phyloP scores from a whole-genome alignment of 2,797 vertebrate species.

The Sardinella longiceps region DNA sequence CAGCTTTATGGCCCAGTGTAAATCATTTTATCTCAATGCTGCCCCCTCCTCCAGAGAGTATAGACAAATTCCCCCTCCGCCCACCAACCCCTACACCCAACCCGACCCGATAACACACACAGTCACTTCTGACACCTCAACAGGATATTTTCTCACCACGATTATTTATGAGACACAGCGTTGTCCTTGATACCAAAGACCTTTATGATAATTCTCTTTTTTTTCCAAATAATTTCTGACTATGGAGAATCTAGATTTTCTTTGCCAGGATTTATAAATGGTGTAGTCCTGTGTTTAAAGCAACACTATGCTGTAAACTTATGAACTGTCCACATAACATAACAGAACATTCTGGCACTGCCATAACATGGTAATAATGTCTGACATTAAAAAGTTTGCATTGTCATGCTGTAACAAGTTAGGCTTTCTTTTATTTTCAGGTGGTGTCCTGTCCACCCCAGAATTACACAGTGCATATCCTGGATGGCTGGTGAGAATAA shows the following conservation, averaged over 20 bases:
- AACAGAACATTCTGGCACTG: too few relatives aligned
- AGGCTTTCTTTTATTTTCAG: too few relatives aligned
- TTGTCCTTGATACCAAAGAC: conserved; percentile 7
- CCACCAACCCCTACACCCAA: neutral
- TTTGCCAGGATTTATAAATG: neutral
- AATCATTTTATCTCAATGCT: neutral
- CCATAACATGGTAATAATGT: too few relatives aligned
- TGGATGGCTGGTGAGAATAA: too few relatives aligned
- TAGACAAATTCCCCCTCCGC: neutral
- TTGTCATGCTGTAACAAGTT: too few relatives aligned
- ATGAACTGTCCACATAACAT: too few relatives aligned
- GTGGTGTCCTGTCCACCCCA: too few relatives aligned
- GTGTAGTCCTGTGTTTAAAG: too few relatives aligned
- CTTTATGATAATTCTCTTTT: neutral
- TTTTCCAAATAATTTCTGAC: neutral
- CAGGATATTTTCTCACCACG: conserved; percentile 4
- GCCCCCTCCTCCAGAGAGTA: neutral
- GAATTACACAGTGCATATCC: too few relatives aligned
- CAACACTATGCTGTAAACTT: too few relatives aligned
- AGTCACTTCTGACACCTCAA: neutral
- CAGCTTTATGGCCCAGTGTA: conserved; percentile 2
- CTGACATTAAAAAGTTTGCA: too few relatives aligned
- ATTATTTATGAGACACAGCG: neutral
- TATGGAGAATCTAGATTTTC: neutral
- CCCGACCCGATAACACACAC: neutral